phyloP scores from a whole-genome alignment of 1,140 invertebrate genomes.

The Dinothrombium tinctorium region DNA sequence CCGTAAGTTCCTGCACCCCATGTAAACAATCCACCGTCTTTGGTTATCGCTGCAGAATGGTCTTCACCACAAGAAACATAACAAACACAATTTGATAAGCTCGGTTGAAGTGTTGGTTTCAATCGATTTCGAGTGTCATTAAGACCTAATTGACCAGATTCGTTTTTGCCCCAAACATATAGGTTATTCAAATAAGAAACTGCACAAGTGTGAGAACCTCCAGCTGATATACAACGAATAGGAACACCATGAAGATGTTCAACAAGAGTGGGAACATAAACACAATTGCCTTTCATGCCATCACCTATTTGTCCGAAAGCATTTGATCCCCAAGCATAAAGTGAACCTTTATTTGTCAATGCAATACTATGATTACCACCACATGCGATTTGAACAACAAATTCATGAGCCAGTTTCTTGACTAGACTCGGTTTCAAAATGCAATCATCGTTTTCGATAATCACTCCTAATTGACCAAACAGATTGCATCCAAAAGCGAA shows the following conservation, averaged over 20 bases:
- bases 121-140: conserved; percentile 10
- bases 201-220: conserved; percentile 30
- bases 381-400: conserved; percentile 41
- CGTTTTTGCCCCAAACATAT: conserved; percentile 79
- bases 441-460: neutral
- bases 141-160: conserved; percentile 58
- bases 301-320: conserved; percentile 65
- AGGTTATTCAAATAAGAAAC: conserved; percentile 42
- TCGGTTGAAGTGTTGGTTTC: conserved; percentile 19
- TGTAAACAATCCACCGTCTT: conserved; percentile 79
- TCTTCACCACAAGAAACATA: conserved; percentile 64
- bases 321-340: conserved; percentile 75
- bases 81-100: conserved; percentile 44
- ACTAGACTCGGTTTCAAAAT: no score
- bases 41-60: conserved; percentile 64
- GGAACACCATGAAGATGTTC: conserved; percentile 48
- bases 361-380: conserved; percentile 56
- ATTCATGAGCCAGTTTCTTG: conserved; percentile 38
- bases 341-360: conserved; percentile 60
- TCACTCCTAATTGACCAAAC: conserved; percentile 40
- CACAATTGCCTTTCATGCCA: no score
- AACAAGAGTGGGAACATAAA: conserved; percentile 50
- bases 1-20: conserved; percentile 75
- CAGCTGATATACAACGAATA: conserved; percentile 54
- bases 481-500: conserved; percentile 71